Percentiles rank a stretch among this genome's conserved stretches.
Conservation (phyloP, 2,797 vertebrate species). For the Linurgus olivaceus region DNA sequence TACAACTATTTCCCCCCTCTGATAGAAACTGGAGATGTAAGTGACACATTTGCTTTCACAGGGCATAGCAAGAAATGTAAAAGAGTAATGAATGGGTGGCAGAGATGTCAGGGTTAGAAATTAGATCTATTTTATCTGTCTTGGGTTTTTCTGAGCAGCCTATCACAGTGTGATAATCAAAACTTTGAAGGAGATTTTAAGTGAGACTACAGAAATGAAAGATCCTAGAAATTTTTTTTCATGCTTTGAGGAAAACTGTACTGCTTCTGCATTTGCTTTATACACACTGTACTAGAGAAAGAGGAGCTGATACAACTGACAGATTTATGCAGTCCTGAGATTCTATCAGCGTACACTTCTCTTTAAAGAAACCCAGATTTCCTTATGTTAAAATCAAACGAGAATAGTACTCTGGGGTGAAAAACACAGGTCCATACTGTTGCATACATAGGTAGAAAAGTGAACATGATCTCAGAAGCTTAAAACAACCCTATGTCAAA, state of each 20-base stretch:
- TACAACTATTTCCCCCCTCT: background rate
- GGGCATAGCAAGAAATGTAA: slow-evolving; percentile 24
- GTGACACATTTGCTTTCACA: slow-evolving; percentile 41
- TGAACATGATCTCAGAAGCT: background rate
- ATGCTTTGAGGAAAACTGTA: background rate
- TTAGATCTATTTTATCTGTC: slow-evolving; percentile 55
- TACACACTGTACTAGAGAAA: background rate
- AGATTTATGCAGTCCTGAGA: slow-evolving; percentile 9
- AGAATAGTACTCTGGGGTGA: background rate
- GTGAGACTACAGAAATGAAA: slow-evolving; percentile 4
- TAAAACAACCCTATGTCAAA: background rate
- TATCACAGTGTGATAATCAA: background rate
- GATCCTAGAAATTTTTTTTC: background rate
- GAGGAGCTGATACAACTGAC: background rate
- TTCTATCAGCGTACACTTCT: slow-evolving; percentile 1
- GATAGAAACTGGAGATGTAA: slow-evolving; percentile 26
- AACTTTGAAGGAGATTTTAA: background rate
- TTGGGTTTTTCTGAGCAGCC: slow-evolving; percentile 26
- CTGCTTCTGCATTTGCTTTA: background rate
- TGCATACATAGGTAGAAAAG: background rate
- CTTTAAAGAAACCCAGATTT: slow-evolving; percentile 31
- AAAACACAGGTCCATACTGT: background rate
- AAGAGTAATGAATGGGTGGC: slow-evolving; percentile 56
- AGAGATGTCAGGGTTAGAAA: slow-evolving; percentile 60
- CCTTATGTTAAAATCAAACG: background rate